phyloP scores from a whole-genome alignment of 2,888 invertebrate genomes.

The Adineta ricciae region DNA sequence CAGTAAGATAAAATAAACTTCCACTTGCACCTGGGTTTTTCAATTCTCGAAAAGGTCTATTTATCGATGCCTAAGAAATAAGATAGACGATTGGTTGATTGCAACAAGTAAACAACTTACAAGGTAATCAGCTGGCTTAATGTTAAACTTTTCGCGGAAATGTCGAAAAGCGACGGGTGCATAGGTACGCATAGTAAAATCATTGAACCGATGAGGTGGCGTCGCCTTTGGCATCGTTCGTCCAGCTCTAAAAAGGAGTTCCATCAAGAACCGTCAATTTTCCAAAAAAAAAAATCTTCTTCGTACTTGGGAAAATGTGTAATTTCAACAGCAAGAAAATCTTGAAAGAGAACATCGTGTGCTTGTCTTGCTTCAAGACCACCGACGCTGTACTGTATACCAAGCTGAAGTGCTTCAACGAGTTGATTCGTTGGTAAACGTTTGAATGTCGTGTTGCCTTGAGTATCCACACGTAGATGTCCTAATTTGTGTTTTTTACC shows the following conservation, averaged over 20 bases:
- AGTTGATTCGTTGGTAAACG: neutral
- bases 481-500: conserved; percentile 15
- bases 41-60: conserved; percentile 81
- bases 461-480: neutral
- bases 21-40: conserved; percentile 98
- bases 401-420: neutral
- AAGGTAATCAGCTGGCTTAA: conserved; percentile 97
- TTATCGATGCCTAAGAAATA: conserved; percentile 75
- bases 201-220: conserved; percentile 89
- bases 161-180: conserved; percentile 98
- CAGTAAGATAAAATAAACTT: conserved; percentile 93
- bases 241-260: conserved; percentile 41
- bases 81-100: neutral
- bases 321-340: conserved; percentile 26
- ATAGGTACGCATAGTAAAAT: conserved; percentile 95
- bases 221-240: conserved; percentile 69
- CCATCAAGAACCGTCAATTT: too few species aligned
- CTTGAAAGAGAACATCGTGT: conserved; percentile 28
- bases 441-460: conserved; percentile 6
- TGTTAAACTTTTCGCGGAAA: conserved; percentile 94
- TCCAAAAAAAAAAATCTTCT: neutral
- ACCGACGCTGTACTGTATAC: neutral
- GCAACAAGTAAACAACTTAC: conserved; percentile 53
- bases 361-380: neutral
- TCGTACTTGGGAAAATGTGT: conserved; percentile 30